phyloP scores from a whole-genome alignment of 1,140 invertebrate genomes.

The Ceratina japonica region DNA sequence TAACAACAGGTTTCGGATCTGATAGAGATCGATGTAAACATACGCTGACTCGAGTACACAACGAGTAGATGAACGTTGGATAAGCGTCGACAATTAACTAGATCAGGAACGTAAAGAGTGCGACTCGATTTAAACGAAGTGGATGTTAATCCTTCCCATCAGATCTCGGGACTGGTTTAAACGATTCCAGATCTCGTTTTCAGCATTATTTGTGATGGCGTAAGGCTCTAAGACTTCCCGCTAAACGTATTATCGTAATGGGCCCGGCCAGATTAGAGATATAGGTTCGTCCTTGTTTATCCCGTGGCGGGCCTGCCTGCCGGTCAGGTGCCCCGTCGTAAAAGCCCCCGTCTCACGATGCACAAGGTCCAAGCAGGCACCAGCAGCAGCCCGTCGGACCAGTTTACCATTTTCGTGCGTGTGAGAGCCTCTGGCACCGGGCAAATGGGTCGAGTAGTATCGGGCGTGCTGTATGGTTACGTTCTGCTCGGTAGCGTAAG shows the following conservation, averaged over 20 bases:
- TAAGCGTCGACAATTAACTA: too few species aligned
- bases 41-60: too few species aligned
- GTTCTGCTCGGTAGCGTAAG: constrained; percentile 41
- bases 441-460: constrained; percentile 21
- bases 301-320: not conserved
- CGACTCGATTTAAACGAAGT: too few species aligned
- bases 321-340: constrained; percentile 59
- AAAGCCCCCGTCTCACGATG: constrained; percentile 56
- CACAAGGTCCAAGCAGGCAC: not conserved
- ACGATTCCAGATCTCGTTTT: too few species aligned
- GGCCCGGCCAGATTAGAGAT: constrained; percentile 53
- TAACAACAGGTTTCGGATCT: not conserved
- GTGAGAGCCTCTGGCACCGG: constrained; percentile 20
- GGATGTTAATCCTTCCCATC: too few species aligned
- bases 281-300: not conserved
- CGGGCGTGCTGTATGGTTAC: constrained; percentile 34
- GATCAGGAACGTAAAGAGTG: too few species aligned
- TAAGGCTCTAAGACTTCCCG: constrained; percentile 30
- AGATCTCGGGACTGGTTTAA: too few species aligned
- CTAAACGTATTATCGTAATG: constrained; percentile 63
- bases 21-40: too few species aligned
- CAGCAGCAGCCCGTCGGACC: constrained; percentile 4
- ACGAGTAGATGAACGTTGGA: too few species aligned
- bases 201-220: too few species aligned
- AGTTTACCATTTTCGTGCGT: constrained; percentile 18